A percentile compares a stretch with the other conserved stretches of the same genome.
phyloP scores from a whole-genome alignment of 2,888 invertebrate species.

The Drosophila dives region DNA sequence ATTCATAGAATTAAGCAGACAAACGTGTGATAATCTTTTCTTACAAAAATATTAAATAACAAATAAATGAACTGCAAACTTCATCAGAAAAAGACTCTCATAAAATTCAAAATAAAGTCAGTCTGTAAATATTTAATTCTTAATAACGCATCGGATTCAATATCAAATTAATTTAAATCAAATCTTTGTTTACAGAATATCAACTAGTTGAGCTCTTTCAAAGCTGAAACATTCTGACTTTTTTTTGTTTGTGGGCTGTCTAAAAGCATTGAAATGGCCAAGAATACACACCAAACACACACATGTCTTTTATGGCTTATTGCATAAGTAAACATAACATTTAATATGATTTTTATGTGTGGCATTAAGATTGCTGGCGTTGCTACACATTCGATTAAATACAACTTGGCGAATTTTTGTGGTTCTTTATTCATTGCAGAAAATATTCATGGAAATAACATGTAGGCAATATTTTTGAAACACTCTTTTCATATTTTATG shows the following conservation, averaged over 20 bases:
- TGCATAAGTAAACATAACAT: conserved; percentile 27
- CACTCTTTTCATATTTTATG: background rate
- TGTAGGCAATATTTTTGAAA: background rate
- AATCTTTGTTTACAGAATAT: background rate
- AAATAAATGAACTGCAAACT: background rate
- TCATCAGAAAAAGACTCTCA: background rate
- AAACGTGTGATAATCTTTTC: too few relatives aligned
- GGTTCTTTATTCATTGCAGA: background rate
- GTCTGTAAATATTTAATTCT: background rate
- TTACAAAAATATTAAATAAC: background rate
- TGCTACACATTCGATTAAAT: conserved; percentile 23
- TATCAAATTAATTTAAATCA: background rate
- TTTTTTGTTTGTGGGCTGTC: background rate
- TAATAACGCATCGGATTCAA: background rate
- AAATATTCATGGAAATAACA: background rate
- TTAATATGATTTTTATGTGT: conserved; percentile 47
- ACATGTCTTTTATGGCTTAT: conserved; percentile 29
- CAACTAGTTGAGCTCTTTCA: background rate
- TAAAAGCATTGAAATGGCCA: conserved; percentile 14
- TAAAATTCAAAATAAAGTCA: background rate
- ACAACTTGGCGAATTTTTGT: conserved; percentile 8
- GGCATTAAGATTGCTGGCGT: conserved; percentile 7
- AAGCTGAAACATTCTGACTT: background rate
- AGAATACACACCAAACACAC: background rate
- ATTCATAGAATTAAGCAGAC: background rate